Base-by-base conservation (phyloP, 1,140 invertebrate species). In the Phenacoccus solenopsis region DNA sequence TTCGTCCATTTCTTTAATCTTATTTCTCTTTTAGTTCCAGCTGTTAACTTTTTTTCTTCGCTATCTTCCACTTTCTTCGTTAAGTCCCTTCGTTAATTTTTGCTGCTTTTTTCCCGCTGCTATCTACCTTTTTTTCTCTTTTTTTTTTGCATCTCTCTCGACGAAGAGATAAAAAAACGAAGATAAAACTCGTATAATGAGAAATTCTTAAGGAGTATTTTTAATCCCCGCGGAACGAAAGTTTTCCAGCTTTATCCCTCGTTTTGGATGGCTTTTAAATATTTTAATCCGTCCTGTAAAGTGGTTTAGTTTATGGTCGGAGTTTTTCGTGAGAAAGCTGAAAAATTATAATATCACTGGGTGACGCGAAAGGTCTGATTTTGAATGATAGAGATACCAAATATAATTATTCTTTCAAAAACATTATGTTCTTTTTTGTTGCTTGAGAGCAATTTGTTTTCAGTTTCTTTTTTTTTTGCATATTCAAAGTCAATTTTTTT, bases 1-100 rank as follows among this genome's bases (percentile, higher is more conserved):
- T 64, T 64, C 59, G 59, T 64, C 59, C 59, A 64, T 64, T 24
- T 64, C 25, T 24, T 10, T 64, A 64, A 64, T 64, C 59, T 64
- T 25, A 64, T 64, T 64, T 64, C 59, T 64, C 25, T 64, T 64
- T 64, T 64, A 49, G 38, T 49, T 49, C 38, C 59, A 64, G 25
- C 59, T 64, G 21, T 64, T 64, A 25, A 64, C 25, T 64, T 64
- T 64, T 27, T 64, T 64, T 64, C 56, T 16, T 59, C 21, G 5
- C 7, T 20, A 9, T 20, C 56, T 59, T 20, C 25, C 25, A 4
- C 25, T 24, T 25, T 49, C 38, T 49, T 49, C 38, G 38, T 49
- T 64, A 64, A 25, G 59, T 64, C 59, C 25, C 22, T 64, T 64
- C 59, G 59, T 24, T 64, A 25, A 64, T 27, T 64, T 64, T 64